phyloP scores from a whole-genome alignment of 1,140 invertebrate species.

The Asbolus verrucosus region DNA sequence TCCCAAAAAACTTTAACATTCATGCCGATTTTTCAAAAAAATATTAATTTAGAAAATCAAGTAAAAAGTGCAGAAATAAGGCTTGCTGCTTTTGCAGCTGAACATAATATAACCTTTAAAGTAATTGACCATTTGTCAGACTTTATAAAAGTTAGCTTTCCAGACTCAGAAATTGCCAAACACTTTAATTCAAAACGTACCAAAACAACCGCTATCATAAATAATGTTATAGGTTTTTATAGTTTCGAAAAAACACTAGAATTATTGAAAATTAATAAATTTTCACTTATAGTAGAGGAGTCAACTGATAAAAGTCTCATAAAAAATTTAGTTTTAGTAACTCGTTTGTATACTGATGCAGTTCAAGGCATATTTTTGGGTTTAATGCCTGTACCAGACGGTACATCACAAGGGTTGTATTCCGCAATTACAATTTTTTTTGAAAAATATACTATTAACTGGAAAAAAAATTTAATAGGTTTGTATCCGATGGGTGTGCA shows the following conservation, averaged over 20 bases:
- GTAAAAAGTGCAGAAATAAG: conserved; percentile 53
- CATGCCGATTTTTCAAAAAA: conserved; percentile 32
- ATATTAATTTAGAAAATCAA: conserved; percentile 16
- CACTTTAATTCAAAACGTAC: conserved; percentile 42
- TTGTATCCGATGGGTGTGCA: conserved; percentile 42
- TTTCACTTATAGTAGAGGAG: conserved; percentile 49
- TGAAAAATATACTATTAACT: neutral
- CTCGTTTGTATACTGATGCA: conserved; percentile 33
- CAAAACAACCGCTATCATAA: conserved; percentile 47
- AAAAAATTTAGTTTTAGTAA: conserved; percentile 40
- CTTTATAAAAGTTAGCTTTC: conserved; percentile 48
- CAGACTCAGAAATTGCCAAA: conserved; percentile 52
- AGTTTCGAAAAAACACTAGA: conserved; percentile 32
- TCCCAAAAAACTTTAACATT: neutral
- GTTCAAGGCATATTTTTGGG: neutral
- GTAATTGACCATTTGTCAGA: conserved; percentile 51
- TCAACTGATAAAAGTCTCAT: conserved; percentile 40
- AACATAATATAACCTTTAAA: conserved; percentile 54
- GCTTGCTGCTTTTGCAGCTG: conserved; percentile 49
- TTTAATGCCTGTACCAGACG: conserved; percentile 7
- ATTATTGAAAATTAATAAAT: neutral
- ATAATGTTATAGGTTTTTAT: conserved; percentile 45
- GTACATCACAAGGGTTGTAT: conserved; percentile 13
- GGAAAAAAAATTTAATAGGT: conserved; percentile 42
- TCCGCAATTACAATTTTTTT: neutral